Evolutionary conservation across 2,797 vertebrate genomes (phyloP).

Genomic region (Acrocephalus scirpaceus): DNA sequence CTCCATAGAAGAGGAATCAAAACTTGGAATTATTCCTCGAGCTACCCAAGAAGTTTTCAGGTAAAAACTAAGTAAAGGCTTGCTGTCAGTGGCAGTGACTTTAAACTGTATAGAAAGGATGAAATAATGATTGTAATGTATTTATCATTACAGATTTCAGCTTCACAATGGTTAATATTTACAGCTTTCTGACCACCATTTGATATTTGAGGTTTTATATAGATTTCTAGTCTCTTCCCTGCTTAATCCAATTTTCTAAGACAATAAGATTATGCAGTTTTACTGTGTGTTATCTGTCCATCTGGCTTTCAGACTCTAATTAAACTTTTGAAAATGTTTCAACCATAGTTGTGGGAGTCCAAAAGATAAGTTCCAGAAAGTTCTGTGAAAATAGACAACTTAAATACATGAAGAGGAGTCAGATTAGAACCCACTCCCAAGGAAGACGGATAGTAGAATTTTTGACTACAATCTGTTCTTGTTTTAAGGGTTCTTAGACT

Average conservation of each 20-base stretch:
- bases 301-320: not conserved
- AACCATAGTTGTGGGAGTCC: not conserved
- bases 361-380: not conserved
- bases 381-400: not conserved
- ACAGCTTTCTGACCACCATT: not conserved
- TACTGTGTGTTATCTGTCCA: not conserved
- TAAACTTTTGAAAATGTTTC: not conserved
- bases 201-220: not conserved
- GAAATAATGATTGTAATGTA: not conserved
- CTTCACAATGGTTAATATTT: not conserved
- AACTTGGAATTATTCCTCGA: slow-evolving; percentile 84
- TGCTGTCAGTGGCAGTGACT: not conserved
- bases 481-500: not conserved
- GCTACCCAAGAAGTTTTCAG: slow-evolving; percentile 84
- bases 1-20: not conserved
- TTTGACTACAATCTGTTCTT: not conserved
- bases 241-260: not conserved
- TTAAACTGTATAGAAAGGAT: not conserved
- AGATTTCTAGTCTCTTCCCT: not conserved
- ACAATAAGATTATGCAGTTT: not conserved
- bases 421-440: not conserved
- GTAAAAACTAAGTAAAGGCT: slow-evolving; percentile 57
- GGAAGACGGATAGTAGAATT: not conserved
- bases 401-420: not conserved
- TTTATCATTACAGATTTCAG: not conserved